Evolutionary conservation across 2,113 vertebrate species (phyloP), one percentile per base, ranked within the genome.

Genomic region (Rhea pennata): DNA sequence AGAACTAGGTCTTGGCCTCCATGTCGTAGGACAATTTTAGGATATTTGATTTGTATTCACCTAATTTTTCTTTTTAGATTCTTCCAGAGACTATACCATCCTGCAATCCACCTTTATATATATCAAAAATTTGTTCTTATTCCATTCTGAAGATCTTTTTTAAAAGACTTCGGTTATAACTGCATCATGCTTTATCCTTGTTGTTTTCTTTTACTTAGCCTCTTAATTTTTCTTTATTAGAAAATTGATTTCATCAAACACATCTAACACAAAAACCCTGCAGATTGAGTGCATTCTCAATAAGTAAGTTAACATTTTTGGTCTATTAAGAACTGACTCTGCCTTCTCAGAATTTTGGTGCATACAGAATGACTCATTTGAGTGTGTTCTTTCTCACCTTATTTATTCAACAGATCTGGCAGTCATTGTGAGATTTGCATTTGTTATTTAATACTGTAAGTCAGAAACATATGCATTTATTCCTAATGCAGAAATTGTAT

Each of bases 241-340:
- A 83, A 93, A 96, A 90, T 3, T 72, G 66, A 79, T 96, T 92
- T 82, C 65, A 82, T 91, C 65, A 73, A 93, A 76, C 44, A 53
- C 31, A 94, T 85, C 26, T 61, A 91, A 77, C 84, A 64, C 76
- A 91, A 69, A 95, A 84, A 42, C 44, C 16, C 53, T 90, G 27
- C n/a, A 92, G 50, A 92, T 93, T 86, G 80, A 91, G 83, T 70
- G 29, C 56, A 83, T 82, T 87, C 77, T 22, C 69, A 87, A 48
- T 87, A 94, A 93, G 92, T 92, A 93, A 74, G 39, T 91, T 96
- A 67, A 88, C 75, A 66, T 58, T 92, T 95, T 92, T 93, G 13
- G 50, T 94, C 75, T 85, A 79, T 70, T 58, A 78, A 77, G 86
- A 93, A 78, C 16, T 22, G 39, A 17, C 33, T 93, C 50, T 90